Conservation (phyloP, 2,113 vertebrate species). For the Garra rufa region DNA sequence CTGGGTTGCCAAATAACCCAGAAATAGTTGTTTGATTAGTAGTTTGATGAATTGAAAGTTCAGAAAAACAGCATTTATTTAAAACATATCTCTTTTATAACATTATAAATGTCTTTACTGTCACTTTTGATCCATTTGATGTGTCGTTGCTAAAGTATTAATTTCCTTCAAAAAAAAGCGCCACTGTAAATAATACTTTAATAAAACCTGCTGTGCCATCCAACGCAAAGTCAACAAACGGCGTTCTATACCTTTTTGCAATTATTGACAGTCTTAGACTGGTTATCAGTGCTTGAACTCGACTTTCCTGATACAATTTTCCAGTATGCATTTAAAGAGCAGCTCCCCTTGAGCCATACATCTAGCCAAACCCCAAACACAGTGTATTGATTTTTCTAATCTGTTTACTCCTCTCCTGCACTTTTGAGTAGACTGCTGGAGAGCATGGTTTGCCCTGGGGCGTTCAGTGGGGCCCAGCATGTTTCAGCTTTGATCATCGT, state of each 20-base stretch:
- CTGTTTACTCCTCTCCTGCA: constrained; percentile 75
- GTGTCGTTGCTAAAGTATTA: background rate
- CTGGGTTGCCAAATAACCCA: no score
- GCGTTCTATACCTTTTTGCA: background rate
- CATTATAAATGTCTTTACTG: background rate
- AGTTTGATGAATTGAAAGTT: background rate
- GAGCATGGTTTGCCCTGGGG: constrained; percentile 79
- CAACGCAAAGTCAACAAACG: background rate
- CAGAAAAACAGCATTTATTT: background rate
- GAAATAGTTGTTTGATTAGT: no score
- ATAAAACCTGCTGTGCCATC: background rate
- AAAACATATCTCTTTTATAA: background rate
- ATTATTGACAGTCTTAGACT: constrained; percentile 4
- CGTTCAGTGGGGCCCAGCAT: constrained; percentile 84
- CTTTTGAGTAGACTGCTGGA: constrained; percentile 73
- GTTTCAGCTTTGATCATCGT: constrained; percentile 85
- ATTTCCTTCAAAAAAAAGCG: background rate
- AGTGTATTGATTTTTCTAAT: constrained; percentile 73
- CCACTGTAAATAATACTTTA: background rate
- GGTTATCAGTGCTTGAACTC: constrained; percentile 5
- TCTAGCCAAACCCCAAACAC: constrained; percentile 62
- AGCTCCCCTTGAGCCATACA: constrained; percentile 48
- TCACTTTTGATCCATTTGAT: background rate
- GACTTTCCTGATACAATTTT: constrained; percentile 23
- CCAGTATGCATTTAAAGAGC: constrained; percentile 42